Conservation (phyloP, 2,888 invertebrate species). For the Amphipoea oculea region DNA sequence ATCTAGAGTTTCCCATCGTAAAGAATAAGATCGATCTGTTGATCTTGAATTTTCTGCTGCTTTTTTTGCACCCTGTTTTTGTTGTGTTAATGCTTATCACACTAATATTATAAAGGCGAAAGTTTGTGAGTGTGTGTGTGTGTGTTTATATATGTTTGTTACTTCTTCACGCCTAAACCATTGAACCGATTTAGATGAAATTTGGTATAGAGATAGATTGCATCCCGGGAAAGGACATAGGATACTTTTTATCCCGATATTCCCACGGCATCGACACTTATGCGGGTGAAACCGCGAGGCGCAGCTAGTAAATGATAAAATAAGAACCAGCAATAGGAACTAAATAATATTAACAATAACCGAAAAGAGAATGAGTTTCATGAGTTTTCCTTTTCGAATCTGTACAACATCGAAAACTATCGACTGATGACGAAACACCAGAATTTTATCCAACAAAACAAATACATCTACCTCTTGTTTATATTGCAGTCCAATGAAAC, state of each 20-base stretch:
- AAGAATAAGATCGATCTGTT: background rate
- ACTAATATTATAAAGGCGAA: no score
- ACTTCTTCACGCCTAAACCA: no score
- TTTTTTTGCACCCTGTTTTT: background rate
- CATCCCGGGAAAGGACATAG: no score
- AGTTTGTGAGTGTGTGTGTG: no score
- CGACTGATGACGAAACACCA: background rate
- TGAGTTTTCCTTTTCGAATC: background rate
- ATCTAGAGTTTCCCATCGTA: constrained; percentile 21
- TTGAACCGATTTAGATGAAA: no score
- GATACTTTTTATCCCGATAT: no score
- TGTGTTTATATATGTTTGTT: no score
- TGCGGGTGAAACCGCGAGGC: no score
- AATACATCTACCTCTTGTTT: constrained; percentile 32
- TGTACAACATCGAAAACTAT: constrained; percentile 2
- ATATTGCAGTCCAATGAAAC: constrained; percentile 34
- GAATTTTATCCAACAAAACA: constrained; percentile 6
- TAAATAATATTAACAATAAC: background rate
- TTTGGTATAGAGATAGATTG: no score
- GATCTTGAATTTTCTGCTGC: background rate
- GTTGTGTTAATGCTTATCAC: background rate
- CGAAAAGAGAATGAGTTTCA: background rate
- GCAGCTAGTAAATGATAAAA: background rate
- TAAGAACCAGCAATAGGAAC: background rate
- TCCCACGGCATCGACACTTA: no score